Evolutionary conservation across 2,797 vertebrate genomes (phyloP).

Genomic region (Betta splendens): DNA sequence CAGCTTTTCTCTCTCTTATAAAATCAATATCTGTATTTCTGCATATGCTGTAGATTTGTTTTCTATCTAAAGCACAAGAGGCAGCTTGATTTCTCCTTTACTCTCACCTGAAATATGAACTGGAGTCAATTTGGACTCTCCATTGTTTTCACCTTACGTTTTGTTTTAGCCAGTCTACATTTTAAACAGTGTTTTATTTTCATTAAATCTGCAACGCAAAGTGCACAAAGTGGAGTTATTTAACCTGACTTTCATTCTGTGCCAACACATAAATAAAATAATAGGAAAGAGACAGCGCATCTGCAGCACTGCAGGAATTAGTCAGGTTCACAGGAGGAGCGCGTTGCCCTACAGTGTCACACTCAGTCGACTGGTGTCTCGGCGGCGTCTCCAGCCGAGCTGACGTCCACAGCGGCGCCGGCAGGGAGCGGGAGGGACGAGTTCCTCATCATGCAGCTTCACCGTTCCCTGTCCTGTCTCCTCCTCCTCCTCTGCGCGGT

Average conservation of each 20-base stretch:
- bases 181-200: no score
- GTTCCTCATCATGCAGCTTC: not conserved
- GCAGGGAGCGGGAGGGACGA: not conserved
- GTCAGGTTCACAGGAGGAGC: slow-evolving; percentile 33
- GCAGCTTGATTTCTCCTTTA: slow-evolving; percentile 3
- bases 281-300: not conserved
- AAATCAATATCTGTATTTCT: slow-evolving; percentile 32
- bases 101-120: slow-evolving; percentile 1
- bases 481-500: not conserved
- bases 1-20: slow-evolving; percentile 31
- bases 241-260: not conserved
- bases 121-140: no score
- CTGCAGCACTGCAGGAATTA: slow-evolving; percentile 24
- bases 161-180: no score
- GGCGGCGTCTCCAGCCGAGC: slow-evolving; percentile 15
- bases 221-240: not conserved
- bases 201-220: no score
- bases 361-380: slow-evolving; percentile 34
- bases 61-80: slow-evolving; percentile 34
- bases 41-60: slow-evolving; percentile 35
- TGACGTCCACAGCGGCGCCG: slow-evolving; percentile 22
- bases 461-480: slow-evolving; percentile 3
- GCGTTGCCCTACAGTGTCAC: slow-evolving; percentile 24
- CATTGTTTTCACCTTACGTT: not conserved
- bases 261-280: not conserved